phyloP scores from a whole-genome alignment of 2,797 vertebrate genomes.

The Hyperoplus immaculatus region DNA sequence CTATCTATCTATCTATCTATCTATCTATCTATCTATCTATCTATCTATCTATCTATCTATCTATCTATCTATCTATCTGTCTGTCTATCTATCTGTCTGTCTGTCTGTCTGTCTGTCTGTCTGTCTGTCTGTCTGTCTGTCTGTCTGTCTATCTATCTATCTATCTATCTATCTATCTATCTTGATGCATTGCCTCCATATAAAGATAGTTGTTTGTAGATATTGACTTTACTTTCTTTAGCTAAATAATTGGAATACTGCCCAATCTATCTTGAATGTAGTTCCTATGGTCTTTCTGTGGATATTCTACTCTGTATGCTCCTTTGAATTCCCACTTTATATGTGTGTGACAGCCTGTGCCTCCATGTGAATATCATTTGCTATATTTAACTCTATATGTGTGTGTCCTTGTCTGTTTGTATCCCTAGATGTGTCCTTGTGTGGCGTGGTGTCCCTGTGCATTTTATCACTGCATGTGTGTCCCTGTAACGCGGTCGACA shows the following conservation, averaged over 20 bases:
- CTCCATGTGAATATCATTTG: background rate
- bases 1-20: too few relatives aligned
- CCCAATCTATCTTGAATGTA: background rate
- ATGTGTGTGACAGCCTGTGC: background rate
- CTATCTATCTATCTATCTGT: too few relatives aligned
- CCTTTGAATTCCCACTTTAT: background rate
- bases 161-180: too few relatives aligned
- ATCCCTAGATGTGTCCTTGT: slow-evolving; percentile 16
- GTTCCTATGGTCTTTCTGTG: background rate
- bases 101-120: too few relatives aligned
- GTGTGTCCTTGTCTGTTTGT: slow-evolving; percentile 22
- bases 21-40: too few relatives aligned
- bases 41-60: too few relatives aligned
- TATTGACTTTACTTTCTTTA: background rate
- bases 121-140: too few relatives aligned
- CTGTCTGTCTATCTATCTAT: too few relatives aligned
- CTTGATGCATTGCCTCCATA: background rate
- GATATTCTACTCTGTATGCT: background rate
- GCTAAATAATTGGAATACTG: background rate
- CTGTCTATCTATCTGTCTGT: too few relatives aligned
- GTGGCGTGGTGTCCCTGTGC: slow-evolving; percentile 19
- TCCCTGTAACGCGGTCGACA: background rate
- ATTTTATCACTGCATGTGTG: slow-evolving; percentile 19
- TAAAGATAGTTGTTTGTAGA: background rate
- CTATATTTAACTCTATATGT: slow-evolving; percentile 13